Percentiles rank a stretch among this genome's conserved stretches.
Evolutionary conservation across 2,888 invertebrate genomes (phyloP).

Genomic region (Rhamphomyia laevipes): DNA sequence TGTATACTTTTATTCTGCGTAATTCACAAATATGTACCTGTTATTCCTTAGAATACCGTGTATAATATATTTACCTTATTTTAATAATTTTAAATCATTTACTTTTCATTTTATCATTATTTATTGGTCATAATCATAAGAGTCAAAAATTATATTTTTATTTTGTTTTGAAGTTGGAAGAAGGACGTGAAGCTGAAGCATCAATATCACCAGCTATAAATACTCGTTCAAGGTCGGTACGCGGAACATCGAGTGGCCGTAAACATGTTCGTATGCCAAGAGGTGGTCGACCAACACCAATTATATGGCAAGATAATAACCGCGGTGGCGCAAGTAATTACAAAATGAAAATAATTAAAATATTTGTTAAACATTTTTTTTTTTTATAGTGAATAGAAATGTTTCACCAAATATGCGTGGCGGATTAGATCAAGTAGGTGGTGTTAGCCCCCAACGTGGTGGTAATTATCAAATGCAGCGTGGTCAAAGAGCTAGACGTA

Average conservation of each 20-base stretch:
- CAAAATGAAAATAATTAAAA: not conserved
- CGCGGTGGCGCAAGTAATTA: slow-evolving; percentile 7
- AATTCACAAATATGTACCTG: no score
- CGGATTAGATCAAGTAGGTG: slow-evolving; percentile 19
- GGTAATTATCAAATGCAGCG: slow-evolving; percentile 23
- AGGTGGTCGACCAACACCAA: slow-evolving; percentile 46
- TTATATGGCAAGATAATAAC: slow-evolving; percentile 43
- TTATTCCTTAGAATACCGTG: not conserved
- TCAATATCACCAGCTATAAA: slow-evolving; percentile 49
- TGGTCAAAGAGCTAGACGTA: slow-evolving; percentile 30
- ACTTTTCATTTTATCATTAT: no score
- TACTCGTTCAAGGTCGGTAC: slow-evolving; percentile 37
- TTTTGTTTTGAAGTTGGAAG: slow-evolving; percentile 41
- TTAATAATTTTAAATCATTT: not conserved
- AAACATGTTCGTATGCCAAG: slow-evolving; percentile 28
- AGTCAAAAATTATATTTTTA: not conserved
- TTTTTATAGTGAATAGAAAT: slow-evolving; percentile 21
- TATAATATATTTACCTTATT: not conserved
- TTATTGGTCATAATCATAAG: not conserved
- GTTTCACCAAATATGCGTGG: slow-evolving; percentile 19
- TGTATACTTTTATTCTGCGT: no score
- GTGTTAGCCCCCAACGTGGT: slow-evolving; percentile 24
- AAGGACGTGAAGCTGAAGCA: slow-evolving; percentile 73
- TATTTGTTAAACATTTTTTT: slow-evolving; percentile 9
- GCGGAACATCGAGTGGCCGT: slow-evolving; percentile 29